phyloP scores from a whole-genome alignment of 2,113 vertebrate species.

The Pangasianodon hypophthalmus region DNA sequence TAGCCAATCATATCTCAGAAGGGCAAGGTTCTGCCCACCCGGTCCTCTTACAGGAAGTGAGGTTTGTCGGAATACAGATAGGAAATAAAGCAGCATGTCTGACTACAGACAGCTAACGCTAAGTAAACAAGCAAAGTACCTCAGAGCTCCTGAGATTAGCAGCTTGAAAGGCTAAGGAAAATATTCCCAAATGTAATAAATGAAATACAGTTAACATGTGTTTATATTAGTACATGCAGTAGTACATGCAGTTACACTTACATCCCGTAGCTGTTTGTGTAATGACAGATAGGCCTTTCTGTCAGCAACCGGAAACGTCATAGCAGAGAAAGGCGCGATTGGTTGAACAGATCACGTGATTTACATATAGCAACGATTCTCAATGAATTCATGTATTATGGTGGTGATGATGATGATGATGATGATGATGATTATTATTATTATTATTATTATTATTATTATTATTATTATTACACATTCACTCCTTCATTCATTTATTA shows the following conservation, averaged over 20 bases:
- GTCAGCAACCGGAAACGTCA: not conserved
- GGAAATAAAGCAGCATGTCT: not conserved
- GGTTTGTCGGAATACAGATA: not conserved
- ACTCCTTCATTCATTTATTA: not conserved
- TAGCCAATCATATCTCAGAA: not conserved
- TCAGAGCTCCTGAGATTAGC: not conserved
- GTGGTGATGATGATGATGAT: not conserved
- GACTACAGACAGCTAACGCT: not conserved
- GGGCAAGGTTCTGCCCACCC: too few relatives aligned
- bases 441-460: not conserved
- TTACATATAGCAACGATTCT: not conserved
- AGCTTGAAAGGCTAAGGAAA: not conserved
- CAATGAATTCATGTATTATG: not conserved
- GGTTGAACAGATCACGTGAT: conserved; percentile 14
- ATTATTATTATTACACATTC: too few relatives aligned
- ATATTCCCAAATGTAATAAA: not conserved
- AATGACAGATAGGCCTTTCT: not conserved
- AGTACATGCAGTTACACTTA: not conserved
- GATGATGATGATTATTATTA: not conserved
- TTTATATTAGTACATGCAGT: not conserved
- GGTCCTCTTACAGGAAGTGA: not conserved
- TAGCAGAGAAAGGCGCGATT: not conserved
- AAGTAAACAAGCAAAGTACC: not conserved
- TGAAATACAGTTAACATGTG: not conserved
- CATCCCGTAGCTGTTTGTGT: not conserved